Evolutionary conservation across 23 tunicate genomes (phyloP).

Genomic region (Botrylloides violaceus): DNA sequence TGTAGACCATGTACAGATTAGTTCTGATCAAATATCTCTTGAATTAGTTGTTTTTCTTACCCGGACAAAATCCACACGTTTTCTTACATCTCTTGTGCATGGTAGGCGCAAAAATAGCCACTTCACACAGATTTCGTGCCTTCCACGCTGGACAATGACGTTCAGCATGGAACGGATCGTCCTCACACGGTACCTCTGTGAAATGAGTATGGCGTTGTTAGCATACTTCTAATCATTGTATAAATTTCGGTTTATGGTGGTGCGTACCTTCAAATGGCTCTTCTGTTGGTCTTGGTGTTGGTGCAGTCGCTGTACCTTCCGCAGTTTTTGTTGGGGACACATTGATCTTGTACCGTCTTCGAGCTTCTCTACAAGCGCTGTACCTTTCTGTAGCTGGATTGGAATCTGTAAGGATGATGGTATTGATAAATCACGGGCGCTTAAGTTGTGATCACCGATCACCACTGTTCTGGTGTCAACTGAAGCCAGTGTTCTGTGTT

Average conservation of each 20-base stretch:
- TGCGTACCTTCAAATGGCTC: too few species aligned
- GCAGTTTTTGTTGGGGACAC: not conserved
- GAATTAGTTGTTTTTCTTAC: conserved; percentile 10
- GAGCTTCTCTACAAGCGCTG: conserved; percentile 18
- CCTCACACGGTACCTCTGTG: conserved; percentile 15
- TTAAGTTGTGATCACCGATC: too few species aligned
- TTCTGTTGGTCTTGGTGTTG: too few species aligned
- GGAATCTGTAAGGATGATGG: not conserved
- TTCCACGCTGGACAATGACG: conserved; percentile 35
- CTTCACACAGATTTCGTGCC: conserved; percentile 32
- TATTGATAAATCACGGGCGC: too few species aligned
- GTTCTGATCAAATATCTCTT: not conserved
- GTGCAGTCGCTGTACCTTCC: not conserved
- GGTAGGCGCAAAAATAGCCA: conserved; percentile 16
- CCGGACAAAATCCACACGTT: conserved; percentile 58
- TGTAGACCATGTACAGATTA: not conserved
- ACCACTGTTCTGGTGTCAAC: too few species aligned
- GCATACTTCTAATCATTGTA: too few species aligned
- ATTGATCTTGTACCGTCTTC: not conserved
- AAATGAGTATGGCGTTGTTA: not conserved
- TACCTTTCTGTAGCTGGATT: not conserved
- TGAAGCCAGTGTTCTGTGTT: too few species aligned
- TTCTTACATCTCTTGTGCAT: conserved; percentile 39
- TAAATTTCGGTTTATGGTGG: too few species aligned
- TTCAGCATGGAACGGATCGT: not conserved